Evolutionary conservation across 2,113 vertebrate species (phyloP), one percentile per base, ranked within the genome.

Genomic region (Phaethornis superciliosus): DNA sequence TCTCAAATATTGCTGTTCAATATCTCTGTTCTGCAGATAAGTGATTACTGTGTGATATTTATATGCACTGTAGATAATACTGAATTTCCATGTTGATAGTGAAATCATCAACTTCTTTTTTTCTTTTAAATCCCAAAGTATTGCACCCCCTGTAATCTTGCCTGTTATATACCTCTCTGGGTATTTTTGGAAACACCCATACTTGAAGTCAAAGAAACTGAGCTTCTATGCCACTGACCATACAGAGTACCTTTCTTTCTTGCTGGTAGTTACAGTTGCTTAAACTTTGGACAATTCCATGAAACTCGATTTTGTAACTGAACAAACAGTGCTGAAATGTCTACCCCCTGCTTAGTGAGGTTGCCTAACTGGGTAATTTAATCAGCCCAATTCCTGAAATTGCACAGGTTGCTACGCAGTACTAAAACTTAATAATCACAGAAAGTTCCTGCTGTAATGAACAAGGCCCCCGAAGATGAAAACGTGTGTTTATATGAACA

Each of bases 281-380:
- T 63, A 55, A 90, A 90, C 22, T 51, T 42, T 12, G 52, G 30
- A 67, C 24, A 86, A 67, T 75, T 70, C 89, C 0, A 65, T 6
- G 3, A 63, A 75, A 76, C 51, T 76, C 22, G 54, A 47, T 83
- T 81, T 88, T 89, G 67, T 52, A 71, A 81, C 18, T 85, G 30
- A 77, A 89, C 72, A 81, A 77, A 23, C 14, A 14, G 46, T 74
- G 23, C 55, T 67, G 63, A 93, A 92, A 82, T 33, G 32, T 82
- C 33, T 79, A 44, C 22, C 42, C 30, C 22, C 32, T 8, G 12
- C 27, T 89, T 68, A 81, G 52, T 16, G 12, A 90, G n/a, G n/a
- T 22, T 88, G 56, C 28, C 33, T 93, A 95, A 95, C 21, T 42
- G 69, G 30, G 52, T 96, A 96, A 96, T 82, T 83, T 68, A 91